phyloP scores from a whole-genome alignment of 2,113 vertebrate genomes.

The Mirza zaza region DNA sequence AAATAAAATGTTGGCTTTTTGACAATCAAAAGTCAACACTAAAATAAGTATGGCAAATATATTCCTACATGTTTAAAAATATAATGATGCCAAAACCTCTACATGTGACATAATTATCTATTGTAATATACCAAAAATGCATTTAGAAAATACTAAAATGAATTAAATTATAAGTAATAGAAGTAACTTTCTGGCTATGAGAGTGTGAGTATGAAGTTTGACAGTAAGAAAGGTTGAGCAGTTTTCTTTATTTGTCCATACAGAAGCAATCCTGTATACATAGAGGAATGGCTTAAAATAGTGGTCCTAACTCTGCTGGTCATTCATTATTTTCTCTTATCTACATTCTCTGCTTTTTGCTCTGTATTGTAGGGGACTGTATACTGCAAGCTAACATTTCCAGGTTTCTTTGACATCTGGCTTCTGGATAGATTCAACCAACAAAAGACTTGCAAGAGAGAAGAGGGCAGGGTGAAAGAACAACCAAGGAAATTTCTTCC shows the following conservation, averaged over 20 bases:
- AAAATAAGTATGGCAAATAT: background rate
- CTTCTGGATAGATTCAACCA: background rate
- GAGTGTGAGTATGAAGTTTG: background rate
- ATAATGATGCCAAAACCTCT: background rate
- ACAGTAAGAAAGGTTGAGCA: background rate
- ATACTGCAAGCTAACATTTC: background rate
- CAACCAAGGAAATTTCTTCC: background rate
- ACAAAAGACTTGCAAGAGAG: background rate
- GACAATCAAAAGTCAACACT: background rate
- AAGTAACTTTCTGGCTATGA: background rate
- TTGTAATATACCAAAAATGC: background rate
- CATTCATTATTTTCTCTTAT: background rate
- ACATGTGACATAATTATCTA: background rate
- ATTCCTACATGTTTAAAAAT: background rate
- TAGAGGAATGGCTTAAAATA: background rate
- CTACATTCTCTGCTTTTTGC: background rate
- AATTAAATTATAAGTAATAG: conserved; percentile 13
- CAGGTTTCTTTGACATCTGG: background rate
- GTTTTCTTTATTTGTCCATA: background rate
- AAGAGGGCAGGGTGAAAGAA: background rate
- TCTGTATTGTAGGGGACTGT: background rate
- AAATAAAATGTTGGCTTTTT: background rate
- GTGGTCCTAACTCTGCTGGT: background rate
- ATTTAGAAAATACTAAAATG: background rate
- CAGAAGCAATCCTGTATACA: background rate